Evolutionary conservation across 2,797 vertebrate species (phyloP), one percentile per base, ranked within the genome.

Genomic region (Austrolebias charrua): DNA sequence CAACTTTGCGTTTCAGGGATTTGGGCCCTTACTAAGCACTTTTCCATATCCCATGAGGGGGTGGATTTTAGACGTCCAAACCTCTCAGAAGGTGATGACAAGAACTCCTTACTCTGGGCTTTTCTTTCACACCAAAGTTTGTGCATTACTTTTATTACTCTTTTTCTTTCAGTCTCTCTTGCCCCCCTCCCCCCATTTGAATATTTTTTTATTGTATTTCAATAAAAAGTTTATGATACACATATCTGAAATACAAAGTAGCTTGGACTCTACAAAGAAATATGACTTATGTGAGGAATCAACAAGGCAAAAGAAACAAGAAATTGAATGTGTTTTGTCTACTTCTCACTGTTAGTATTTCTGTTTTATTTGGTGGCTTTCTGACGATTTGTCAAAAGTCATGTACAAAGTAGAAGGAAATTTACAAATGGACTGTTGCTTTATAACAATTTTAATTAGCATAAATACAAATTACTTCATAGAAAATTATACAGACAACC

Each of bases 31-130:
- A 63, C 79, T 82, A 82, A 90, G 81, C 82, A 78, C 60, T 89
- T 87, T 84, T 87, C 86, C 85, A 88, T 86, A 86, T 64, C 50
- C 64, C 38, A 49, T 51, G 2, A 73, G 15, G 46, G 71, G 55
- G 81, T 71, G 65, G 70, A 72, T 63, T 42, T 70, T 35, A 11
- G 70, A 35, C 75, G 71, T 76, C 71, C 71, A 84, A 73, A 68
- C 78, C 81, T 82, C 82, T 85, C 71, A 57, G 57, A 73, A 78
- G 69, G 84, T 77, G 86, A 88, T 86, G 88, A 89, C 80, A 88
- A 77, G 80, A 71, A 71, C 63, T 86, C 78, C 76, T 73, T 82
- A 77, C 62, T 76, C 69, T 3, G 45, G 35, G 74, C 51, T 82
- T 82, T 78, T 69, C 62, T 75, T 71, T 84, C 73, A 55, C 54